phyloP scores from a whole-genome alignment of 30 jellyfish, hydroid and myxozoan species.

The Phacellophora camtschatica region DNA sequence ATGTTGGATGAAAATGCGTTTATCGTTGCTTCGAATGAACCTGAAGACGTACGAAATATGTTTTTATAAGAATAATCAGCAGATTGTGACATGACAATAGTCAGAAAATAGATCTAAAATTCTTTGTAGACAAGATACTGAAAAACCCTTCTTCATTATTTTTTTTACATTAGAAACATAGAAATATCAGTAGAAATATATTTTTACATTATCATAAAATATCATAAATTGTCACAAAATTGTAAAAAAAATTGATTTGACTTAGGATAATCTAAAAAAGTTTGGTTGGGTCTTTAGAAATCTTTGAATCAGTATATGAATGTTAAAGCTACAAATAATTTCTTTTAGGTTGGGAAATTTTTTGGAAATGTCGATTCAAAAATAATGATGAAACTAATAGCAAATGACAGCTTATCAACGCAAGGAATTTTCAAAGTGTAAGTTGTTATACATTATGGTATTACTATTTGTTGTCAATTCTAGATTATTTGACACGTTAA shows the following conservation, averaged over 20 bases:
- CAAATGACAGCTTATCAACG: conserved; percentile 15
- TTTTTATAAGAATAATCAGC: not conserved
- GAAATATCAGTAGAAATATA: too few species aligned
- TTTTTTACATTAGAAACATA: too few species aligned
- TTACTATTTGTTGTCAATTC: not conserved
- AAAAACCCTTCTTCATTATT: too few species aligned
- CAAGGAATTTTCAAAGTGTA: conserved; percentile 71
- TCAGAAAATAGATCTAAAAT: not conserved
- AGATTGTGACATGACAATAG: not conserved
- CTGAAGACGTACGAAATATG: conserved; percentile 58
- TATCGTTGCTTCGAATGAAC: conserved; percentile 75
- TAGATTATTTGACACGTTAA: not conserved
- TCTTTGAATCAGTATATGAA: too few species aligned
- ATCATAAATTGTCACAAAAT: too few species aligned
- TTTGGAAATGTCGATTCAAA: conserved; percentile 82
- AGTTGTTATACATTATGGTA: not conserved
- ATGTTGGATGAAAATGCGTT: conserved; percentile 87
- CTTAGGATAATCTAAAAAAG: too few species aligned
- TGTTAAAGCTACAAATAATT: too few species aligned
- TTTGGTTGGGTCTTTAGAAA: too few species aligned
- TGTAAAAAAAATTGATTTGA: too few species aligned
- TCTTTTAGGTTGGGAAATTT: conserved; percentile 82
- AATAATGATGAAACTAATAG: conserved; percentile 67
- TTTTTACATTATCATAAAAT: too few species aligned
- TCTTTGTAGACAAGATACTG: not conserved